phyloP scores from a whole-genome alignment of 1,140 invertebrate genomes.

The Meteorus sp. region DNA sequence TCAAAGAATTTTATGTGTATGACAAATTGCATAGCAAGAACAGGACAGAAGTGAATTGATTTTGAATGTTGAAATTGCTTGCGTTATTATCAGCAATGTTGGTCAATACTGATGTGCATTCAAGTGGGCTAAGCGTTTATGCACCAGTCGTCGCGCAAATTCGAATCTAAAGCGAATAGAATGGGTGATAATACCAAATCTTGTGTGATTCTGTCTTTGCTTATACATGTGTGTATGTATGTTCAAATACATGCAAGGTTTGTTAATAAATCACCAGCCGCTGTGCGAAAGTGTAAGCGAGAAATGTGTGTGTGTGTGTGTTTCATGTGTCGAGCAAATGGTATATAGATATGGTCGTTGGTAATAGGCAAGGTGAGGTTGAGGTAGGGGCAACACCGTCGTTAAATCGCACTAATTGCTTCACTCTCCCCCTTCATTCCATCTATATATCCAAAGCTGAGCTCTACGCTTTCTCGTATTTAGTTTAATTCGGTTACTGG shows the following conservation, averaged over 20 bases:
- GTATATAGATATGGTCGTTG: too few species aligned
- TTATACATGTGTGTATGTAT: slow-evolving; percentile 2
- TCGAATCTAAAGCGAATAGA: background rate
- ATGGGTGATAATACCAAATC: too few species aligned
- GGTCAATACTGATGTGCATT: background rate
- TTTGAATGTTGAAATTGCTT: slow-evolving; percentile 1
- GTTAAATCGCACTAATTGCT: slow-evolving; percentile 51
- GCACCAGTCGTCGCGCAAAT: background rate
- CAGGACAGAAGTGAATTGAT: background rate
- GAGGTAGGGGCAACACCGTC: slow-evolving; percentile 25
- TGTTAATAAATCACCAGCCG: slow-evolving; percentile 22
- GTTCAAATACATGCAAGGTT: slow-evolving; percentile 10
- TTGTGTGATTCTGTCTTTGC: too few species aligned
- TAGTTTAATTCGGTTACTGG: slow-evolving; percentile 44
- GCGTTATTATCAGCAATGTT: slow-evolving; percentile 2
- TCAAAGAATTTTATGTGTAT: background rate
- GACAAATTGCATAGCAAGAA: background rate
- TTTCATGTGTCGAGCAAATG: too few species aligned
- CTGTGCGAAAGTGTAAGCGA: background rate
- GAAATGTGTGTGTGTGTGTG: background rate
- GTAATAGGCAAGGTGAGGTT: too few species aligned
- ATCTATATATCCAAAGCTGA: too few species aligned
- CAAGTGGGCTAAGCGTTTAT: slow-evolving; percentile 8
- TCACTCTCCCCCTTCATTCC: slow-evolving; percentile 31
- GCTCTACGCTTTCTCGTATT: too few species aligned